These are phyloP conservation scores for Garra rufa DNA, from an alignment of 2,113 vertebrate species.

Conservation along the genomic window DNA sequence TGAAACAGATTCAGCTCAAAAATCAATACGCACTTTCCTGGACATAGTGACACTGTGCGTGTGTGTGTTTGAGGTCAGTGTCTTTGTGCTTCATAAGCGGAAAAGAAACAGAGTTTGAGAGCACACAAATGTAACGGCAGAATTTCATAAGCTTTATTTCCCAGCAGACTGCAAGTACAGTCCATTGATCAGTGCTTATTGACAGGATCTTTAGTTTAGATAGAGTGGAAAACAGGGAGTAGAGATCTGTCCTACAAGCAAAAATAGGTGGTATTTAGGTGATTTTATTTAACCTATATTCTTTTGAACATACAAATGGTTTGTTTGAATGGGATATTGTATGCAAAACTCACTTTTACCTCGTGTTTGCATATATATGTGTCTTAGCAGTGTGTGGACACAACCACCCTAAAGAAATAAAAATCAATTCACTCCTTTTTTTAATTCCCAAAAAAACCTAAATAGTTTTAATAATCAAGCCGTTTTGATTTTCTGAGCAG, in stretches of 20 bases:
- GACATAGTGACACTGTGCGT: slow-evolving; percentile 21
- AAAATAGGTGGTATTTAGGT: not conserved
- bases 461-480: no score
- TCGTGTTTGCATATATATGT: no score
- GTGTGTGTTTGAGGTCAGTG: slow-evolving; percentile 32
- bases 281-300: not conserved
- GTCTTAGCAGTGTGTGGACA: no score
- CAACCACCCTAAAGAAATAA: no score
- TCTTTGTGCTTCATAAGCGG: slow-evolving; percentile 47
- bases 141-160: slow-evolving; percentile 53
- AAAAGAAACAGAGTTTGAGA: slow-evolving; percentile 53
- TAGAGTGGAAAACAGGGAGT: not conserved
- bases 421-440: no score
- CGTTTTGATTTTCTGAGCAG: no score
- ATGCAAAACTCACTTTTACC: no score
- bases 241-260: not conserved
- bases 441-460: no score
- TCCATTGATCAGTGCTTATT: slow-evolving; percentile 53
- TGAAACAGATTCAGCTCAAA: slow-evolving; percentile 67
- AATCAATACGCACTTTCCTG: slow-evolving; percentile 72
- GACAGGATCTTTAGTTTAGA: slow-evolving; percentile 24
- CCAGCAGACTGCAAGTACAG: slow-evolving; percentile 31
- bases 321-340: not conserved
- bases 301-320: not conserved
- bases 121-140: slow-evolving; percentile 26